Base-by-base conservation (phyloP, 2,797 vertebrate genomes). In the Cyprinodon diabolis region DNA sequence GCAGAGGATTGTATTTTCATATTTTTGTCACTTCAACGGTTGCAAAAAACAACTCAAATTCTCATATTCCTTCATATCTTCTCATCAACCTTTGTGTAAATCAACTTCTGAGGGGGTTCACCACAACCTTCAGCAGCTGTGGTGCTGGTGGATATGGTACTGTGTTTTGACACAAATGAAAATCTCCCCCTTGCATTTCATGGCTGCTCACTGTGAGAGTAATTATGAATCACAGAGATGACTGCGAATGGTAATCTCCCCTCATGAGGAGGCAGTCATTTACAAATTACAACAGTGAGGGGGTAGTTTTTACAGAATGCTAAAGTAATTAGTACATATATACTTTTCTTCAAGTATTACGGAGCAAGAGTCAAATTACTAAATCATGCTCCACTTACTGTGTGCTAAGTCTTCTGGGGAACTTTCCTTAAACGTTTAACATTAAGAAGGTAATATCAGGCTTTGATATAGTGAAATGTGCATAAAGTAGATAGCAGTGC, bases 221-320 rank as follows among this genome's bases (percentile, higher is more conserved):
- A 93, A 94, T 93, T 92, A 88, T 65, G 76, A 90, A 89, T 87
- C 88, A 77, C 75, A 78, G 86, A 76, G 82, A 89, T 90, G 84
- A 78, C 77, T 86, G 78, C 85, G 77, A 90, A 89, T 74, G 79
- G 66, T 87, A 83, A 88, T 83, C 76, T 79, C 57, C 21, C 77
- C 71, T 76, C 86, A 74, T 71, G 81, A 73, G 66, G 80, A 72
- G 82, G 54, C 69, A 88, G 72, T 48, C 47, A 78, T 79, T 83
- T 81, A 70, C 47, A 76, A 71, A 77, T 79, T 60, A 76, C 57
- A 76, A 71, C 76, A 75, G 78, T 49, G 72, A 71, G 65, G 51
- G 72, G 76, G 80, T 68, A 35, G 68, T 72, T 82, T 75, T 57
- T 54, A 76, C 66, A 60, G 51, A 79, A 75, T 79, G 58, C 4